Base-by-base conservation (phyloP, 1,140 invertebrate genomes). In the Drosophila insularis region DNA sequence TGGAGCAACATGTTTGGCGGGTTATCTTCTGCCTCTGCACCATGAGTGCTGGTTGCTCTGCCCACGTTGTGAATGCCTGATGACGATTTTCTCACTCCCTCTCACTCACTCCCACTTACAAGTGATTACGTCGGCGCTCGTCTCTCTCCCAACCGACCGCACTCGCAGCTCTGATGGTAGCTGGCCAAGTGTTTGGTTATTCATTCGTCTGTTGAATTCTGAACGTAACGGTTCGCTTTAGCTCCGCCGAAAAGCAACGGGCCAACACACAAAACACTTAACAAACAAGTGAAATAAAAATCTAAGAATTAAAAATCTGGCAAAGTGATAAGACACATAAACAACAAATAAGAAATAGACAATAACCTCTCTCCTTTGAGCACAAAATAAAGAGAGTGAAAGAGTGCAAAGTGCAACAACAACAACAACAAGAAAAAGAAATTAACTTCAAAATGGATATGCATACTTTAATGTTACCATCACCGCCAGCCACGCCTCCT, bases 401-500 rank as follows among this genome's bases (percentile, higher is more conserved):
- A 46, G 13, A 73, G 65, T 74, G 69, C 55, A 66, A 79, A 79
- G 76, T 78, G 63, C 64, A 69, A 55, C 43, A 75, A 19, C 54
- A n/a, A 63, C 60, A 58, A 39, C 2, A 13, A 37, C 35, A 37
- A 35, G 8, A 54, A 32, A 50, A 59, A 31, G 66, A 70, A 60
- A 81, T 17, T 10, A 21, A 11, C 19, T 50, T 58, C 21, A 81
- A 60, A 71, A 86, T 86, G 80, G 80, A 91, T 77, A 90, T 93
- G 90, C 92, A 93, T 89, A 92, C 92, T 10, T 89, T 93, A 60
- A 75, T 90, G 60, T 90, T 93, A 65, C 92, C 94, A 58, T 94
- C 94, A 63, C 94, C 94, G 63, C 94, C 94, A 55, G 93, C 93
- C 68, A 94, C 94, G 68, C 94, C 94, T 65, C 93, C 93, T 63